Conservation (phyloP, 2,888 invertebrate genomes). For the Bellardia bayeri region DNA sequence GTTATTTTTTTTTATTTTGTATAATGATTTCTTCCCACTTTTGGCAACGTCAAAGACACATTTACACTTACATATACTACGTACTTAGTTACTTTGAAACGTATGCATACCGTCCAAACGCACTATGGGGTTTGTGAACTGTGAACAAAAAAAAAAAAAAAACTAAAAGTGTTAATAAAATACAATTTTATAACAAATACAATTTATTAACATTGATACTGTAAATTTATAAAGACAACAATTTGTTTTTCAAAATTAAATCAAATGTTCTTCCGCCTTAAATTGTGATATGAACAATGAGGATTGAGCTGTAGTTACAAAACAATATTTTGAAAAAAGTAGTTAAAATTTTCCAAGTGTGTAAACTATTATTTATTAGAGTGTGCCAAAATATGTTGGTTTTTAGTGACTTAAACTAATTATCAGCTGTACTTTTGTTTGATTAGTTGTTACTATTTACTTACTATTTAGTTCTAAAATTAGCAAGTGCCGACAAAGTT, state of each 20-base stretch:
- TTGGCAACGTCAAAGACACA: conserved; percentile 74
- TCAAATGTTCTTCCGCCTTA: neutral
- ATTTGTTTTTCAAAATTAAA: neutral
- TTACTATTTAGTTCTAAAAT: too few relatives aligned
- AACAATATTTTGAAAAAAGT: too few relatives aligned
- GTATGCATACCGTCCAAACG: conserved; percentile 2
- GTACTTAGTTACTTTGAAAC: neutral
- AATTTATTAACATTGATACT: neutral
- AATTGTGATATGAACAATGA: neutral
- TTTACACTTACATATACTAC: conserved; percentile 19
- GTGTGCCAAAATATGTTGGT: too few relatives aligned
- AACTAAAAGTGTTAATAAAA: conserved; percentile 9
- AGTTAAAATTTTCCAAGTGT: neutral
- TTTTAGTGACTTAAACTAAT: too few relatives aligned
- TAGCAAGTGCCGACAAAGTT: too few relatives aligned
- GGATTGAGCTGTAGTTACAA: too few relatives aligned
- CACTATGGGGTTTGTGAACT: conserved; percentile 47
- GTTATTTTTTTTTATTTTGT: conserved; percentile 30
- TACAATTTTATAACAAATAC: neutral
- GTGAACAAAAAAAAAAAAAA: neutral
- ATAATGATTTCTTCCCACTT: conserved; percentile 63
- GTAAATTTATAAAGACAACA: conserved; percentile 9
- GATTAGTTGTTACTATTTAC: too few relatives aligned
- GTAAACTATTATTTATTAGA: too few relatives aligned
- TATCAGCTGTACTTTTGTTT: too few relatives aligned